Evolutionary conservation across 2,888 invertebrate genomes (phyloP).

Genomic region (Lepeophtheirus nordmannii): DNA sequence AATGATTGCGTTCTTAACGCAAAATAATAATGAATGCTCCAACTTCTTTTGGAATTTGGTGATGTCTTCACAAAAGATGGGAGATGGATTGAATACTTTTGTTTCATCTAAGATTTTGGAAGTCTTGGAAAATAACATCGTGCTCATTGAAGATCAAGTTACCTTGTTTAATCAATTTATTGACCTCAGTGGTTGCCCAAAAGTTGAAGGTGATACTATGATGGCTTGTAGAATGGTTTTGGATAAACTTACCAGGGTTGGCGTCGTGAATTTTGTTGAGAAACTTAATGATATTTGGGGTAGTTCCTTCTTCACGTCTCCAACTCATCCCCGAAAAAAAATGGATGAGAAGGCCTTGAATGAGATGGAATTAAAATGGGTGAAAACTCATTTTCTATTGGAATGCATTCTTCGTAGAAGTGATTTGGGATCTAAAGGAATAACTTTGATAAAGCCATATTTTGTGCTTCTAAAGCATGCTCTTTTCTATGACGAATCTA

Average conservation of each 20-base stretch:
- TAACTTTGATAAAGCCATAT: not conserved
- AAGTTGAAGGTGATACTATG: not conserved
- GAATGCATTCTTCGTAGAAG: not conserved
- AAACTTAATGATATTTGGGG: conserved; percentile 13
- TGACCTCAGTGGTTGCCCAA: not conserved
- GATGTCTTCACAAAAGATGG: not conserved
- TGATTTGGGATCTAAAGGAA: not conserved
- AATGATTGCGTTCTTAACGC: conserved; percentile 4
- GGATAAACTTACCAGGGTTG: not conserved
- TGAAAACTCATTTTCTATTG: conserved; percentile 7
- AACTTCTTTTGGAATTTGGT: not conserved
- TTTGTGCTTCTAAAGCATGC: conserved; percentile 5
- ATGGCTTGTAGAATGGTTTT: not conserved
- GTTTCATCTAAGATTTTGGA: not conserved
- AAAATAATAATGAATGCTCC: not conserved
- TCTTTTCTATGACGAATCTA: not conserved
- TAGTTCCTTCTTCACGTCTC: not conserved
- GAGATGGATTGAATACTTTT: not conserved
- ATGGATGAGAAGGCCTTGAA: not conserved
- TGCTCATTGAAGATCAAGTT: not conserved
- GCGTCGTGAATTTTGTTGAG: not conserved
- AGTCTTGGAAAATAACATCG: not conserved
- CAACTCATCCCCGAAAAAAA: not conserved
- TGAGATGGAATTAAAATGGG: not conserved
- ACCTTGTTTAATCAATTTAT: not conserved